These are phyloP conservation scores for Drymonia ruficornis DNA, from an alignment of 2,888 invertebrate genomes.

Conservation along the genomic window DNA sequence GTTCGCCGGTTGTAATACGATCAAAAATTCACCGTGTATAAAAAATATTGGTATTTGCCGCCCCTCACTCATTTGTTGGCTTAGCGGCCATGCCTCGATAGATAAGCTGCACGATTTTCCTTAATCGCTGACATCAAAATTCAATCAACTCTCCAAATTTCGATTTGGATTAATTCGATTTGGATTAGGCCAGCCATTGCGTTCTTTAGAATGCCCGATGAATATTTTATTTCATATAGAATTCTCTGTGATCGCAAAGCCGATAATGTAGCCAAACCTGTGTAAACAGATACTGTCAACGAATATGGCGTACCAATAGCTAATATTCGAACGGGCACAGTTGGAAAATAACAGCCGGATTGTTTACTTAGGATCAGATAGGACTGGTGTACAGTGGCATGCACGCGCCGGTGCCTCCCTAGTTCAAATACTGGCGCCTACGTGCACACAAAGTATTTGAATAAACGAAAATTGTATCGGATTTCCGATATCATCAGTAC, in stretches of 20 bases:
- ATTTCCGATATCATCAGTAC: constrained; percentile 3
- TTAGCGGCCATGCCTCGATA: background rate
- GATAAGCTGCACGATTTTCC: background rate
- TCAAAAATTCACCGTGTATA: too few species aligned
- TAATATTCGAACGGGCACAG: constrained; percentile 35
- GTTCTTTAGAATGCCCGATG: background rate
- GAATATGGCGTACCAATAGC: constrained; percentile 16
- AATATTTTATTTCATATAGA: background rate
- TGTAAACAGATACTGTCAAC: constrained; percentile 31
- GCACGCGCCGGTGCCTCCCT: constrained; percentile 21
- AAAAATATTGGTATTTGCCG: too few species aligned
- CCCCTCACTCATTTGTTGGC: background rate
- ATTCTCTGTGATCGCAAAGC: constrained; percentile 21
- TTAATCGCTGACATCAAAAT: background rate
- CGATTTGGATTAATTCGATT: constrained; percentile 1
- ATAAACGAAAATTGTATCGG: constrained; percentile 10
- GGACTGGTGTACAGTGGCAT: constrained; percentile 29
- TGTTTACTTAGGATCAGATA: constrained; percentile 53
- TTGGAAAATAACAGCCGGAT: constrained; percentile 46
- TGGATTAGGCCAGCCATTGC: background rate
- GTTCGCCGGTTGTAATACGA: too few species aligned
- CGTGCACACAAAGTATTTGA: constrained; percentile 11
- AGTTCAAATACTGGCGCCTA: constrained; percentile 25
- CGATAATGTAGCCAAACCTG: constrained; percentile 33
- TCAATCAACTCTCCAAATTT: background rate